Evolutionary conservation across 1,140 invertebrate genomes (phyloP), one percentile per base, ranked within the genome.

Genomic region (Drosophila elegans): DNA sequence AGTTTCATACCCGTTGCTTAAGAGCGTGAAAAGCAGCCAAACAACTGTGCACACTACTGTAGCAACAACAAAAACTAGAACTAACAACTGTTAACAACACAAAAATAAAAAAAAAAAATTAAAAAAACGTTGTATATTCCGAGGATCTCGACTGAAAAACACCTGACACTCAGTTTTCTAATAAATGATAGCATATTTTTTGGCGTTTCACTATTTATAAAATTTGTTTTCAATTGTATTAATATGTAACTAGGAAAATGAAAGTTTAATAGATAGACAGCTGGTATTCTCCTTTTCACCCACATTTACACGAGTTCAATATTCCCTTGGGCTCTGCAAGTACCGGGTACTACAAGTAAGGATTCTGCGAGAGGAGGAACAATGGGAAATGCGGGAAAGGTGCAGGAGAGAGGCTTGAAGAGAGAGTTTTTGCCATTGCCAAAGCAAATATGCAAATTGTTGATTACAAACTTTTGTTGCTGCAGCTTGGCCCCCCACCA

Each of bases 371-470:
- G 49, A n/a, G 32, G 29, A 48, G 41, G 36, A 79, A 79, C 53
- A 81, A 76, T 62, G 45, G 42, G 36, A 72, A 78, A 78, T 54
- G 77, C 42, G 84, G 66, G 66, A 80, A 88, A 89, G 83, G 83
- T 89, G 83, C 81, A 80, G 79, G 79, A 62, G 67, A 60, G 64
- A 57, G 84, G 51, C 44, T 56, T 49, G 42, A 41, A 42, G 64
- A 29, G 62, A 68, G 73, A 59, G 84, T 78, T 78, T 78, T 78
- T 78, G 74, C 84, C 66, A 68, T 72, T 88, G 81, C 85, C 83
- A 90, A 82, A 90, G 86, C 78, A 90, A 90, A 90, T 90, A 90
- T 90, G 85, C 85, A 90, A 90, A 90, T 90, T 90, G 85, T 90
- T 90, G 85, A 90, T 90, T 90, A 90, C 86, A 86, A 90, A 90